phyloP scores from a whole-genome alignment of 2,888 invertebrate genomes.

The Cerastoderma edule region DNA sequence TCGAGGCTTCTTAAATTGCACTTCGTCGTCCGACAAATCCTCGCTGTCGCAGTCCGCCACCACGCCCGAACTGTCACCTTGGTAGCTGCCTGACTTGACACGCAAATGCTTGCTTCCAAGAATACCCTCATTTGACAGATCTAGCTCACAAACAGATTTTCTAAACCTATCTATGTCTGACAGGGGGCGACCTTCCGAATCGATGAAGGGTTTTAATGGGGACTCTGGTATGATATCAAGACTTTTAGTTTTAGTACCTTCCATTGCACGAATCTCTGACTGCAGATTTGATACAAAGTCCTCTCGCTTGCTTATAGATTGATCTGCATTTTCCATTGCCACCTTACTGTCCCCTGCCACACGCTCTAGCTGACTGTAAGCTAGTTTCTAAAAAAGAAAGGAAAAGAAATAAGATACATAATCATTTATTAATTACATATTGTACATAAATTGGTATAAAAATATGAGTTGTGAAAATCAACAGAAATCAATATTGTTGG shows the following conservation, averaged over 20 bases:
- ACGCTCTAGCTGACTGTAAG: constrained; percentile 86
- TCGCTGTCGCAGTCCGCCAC: constrained; percentile 55
- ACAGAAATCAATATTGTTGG: too few relatives aligned
- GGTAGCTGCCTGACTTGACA: constrained; percentile 16
- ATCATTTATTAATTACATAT: too few relatives aligned
- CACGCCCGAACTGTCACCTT: constrained; percentile 53
- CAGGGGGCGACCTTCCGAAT: neutral
- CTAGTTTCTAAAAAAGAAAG: too few relatives aligned
- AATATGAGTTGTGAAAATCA: too few relatives aligned
- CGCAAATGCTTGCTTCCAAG: neutral
- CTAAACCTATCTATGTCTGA: constrained; percentile 42
- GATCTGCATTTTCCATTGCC: constrained; percentile 74
- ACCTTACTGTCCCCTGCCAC: constrained; percentile 72
- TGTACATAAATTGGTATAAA: too few relatives aligned
- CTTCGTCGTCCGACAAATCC: constrained; percentile 44
- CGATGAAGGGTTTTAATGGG: constrained; percentile 24
- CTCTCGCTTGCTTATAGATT: constrained; percentile 66
- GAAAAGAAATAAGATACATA: too few relatives aligned
- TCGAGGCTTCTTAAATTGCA: constrained; percentile 21
- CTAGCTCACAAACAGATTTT: constrained; percentile 42
- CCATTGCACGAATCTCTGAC: constrained; percentile 61
- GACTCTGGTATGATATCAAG: constrained; percentile 45
- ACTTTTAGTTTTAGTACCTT: constrained; percentile 64
- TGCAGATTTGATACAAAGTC: constrained; percentile 61
- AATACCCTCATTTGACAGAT: constrained; percentile 33